Conservation (phyloP, 2,888 invertebrate genomes). For the Dolichomitus sp. region DNA sequence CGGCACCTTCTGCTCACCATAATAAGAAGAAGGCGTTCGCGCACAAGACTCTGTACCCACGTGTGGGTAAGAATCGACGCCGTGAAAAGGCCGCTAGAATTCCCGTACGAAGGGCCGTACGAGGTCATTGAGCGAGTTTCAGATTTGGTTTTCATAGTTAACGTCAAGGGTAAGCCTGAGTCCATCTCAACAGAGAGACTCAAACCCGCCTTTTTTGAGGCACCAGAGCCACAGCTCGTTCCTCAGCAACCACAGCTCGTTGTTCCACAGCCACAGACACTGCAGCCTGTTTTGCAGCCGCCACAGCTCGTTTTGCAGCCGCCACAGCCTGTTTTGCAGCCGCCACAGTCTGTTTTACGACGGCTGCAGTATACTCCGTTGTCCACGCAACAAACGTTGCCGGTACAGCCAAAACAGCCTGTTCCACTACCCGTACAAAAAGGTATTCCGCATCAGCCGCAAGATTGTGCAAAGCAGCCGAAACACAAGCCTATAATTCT, state of each 20-base stretch:
- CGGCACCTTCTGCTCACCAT: too few species aligned
- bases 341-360: too few species aligned
- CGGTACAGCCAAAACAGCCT: too few species aligned
- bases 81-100: conserved; percentile 11
- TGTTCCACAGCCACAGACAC: too few species aligned
- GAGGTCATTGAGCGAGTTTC: conserved; percentile 6
- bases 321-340: too few species aligned
- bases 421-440: too few species aligned
- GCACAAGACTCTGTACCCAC: conserved; percentile 21
- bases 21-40: conserved; percentile 14
- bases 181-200: conserved; percentile 26
- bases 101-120: conserved; percentile 35
- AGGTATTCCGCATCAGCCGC: too few species aligned
- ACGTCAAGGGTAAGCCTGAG: conserved; percentile 7
- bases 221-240: background rate
- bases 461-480: background rate
- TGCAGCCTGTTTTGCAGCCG: too few species aligned
- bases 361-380: too few species aligned
- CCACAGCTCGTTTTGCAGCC: too few species aligned
- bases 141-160: background rate
- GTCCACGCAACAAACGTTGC: too few species aligned
- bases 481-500: background rate
- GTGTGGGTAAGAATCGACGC: conserved; percentile 55
- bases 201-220: conserved; percentile 39
- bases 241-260: background rate